phyloP scores from a whole-genome alignment of 2,113 vertebrate genomes.

The Macquaria australasica region DNA sequence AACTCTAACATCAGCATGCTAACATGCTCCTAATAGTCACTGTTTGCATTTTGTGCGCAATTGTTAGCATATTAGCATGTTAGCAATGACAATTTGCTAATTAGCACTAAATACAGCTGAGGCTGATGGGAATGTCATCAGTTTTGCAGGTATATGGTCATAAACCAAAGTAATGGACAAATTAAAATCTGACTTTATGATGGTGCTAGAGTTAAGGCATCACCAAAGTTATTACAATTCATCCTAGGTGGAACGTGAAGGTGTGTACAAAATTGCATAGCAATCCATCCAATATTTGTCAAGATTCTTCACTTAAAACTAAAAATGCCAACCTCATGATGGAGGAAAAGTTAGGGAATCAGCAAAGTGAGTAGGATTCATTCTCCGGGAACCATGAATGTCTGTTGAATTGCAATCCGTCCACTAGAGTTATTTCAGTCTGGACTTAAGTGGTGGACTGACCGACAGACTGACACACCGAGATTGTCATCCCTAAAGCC shows the following conservation, averaged over 20 bases:
- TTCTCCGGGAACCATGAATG: no score
- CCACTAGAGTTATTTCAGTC: background rate
- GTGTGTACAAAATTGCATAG: background rate
- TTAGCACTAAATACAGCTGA: background rate
- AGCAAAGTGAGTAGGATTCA: no score
- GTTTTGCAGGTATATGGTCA: background rate
- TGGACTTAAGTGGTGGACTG: background rate
- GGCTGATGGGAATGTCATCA: background rate
- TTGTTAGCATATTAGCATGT: background rate
- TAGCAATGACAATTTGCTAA: background rate
- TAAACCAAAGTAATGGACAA: background rate
- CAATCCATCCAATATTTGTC: background rate
- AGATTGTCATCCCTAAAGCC: background rate
- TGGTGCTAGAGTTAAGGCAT: background rate
- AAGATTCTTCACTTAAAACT: background rate
- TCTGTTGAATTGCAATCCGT: background rate
- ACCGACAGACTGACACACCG: rapidly evolving
- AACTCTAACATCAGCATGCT: background rate
- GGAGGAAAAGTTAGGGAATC: no score
- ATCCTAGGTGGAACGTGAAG: background rate
- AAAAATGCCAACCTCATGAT: background rate
- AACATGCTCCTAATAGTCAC: background rate
- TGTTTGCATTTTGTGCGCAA: background rate
- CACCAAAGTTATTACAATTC: background rate
- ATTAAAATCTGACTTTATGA: background rate